Base-by-base conservation (phyloP, 1,140 invertebrate species). In the Dufourea novaeangliae region DNA sequence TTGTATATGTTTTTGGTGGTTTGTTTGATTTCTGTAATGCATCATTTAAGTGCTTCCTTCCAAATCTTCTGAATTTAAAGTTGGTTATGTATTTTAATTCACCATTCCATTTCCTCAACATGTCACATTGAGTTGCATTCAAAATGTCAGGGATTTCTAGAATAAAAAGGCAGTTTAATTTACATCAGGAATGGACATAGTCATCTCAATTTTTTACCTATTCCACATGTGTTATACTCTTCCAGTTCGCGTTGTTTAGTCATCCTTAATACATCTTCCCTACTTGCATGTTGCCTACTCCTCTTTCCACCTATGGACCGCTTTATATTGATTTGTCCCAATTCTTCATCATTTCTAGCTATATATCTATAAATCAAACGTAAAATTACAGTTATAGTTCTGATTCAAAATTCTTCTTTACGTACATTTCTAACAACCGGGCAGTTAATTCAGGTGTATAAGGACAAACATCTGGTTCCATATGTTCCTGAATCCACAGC, bases 291-390 rank as follows among this genome's bases (percentile, higher is more conserved):
- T 85, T 97, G 96, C 29, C 95, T 93, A 85, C 94, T 95, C 88
- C 95, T 96, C 80, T 94, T 93, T 39, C 93, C 92, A 20, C 95
- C 95, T 50, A 97, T 94, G 0, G 95, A 95, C 85, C 96, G 95
- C 87, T 96, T 97, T 5, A 96, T 90, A 27, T 91, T 87, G 84
- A 97, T 97, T 90, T 96, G 95, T 82, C 95, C 94, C 39, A 97
- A 88, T 92, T 97, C 96, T 78, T 96, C 95, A 85, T 96, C 94
- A 91, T 97, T 96, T 62, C 96, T 92, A 3, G 89, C 82, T 63
- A 95, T 90, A 80, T 94, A 94, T 66, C 93, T 94, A 59, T 14
- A 84, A 82, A 78, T 41, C 1, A 62, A 37, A 67, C 1, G 14
- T 0, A 50, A 6, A 71, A 22, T 20, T 34, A 71, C 8, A 52